Evolutionary conservation across 2,888 invertebrate species (phyloP), one percentile per base, ranked within the genome.

Genomic region (Megamerina dolium): DNA sequence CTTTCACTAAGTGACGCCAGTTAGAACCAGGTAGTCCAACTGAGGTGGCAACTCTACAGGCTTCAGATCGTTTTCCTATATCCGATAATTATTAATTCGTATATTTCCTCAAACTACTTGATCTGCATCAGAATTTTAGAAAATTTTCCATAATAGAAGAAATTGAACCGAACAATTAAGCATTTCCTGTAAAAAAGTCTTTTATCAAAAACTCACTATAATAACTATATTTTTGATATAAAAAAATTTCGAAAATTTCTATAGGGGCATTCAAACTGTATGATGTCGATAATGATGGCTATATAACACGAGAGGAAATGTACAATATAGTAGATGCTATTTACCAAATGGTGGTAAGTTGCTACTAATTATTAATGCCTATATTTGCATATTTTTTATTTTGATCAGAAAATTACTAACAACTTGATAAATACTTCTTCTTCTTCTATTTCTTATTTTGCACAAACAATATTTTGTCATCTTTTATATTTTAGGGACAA

Each of bases 281-380:
- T 72, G 93, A 93, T 72, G 88, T 92, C 49, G 92, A 93, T 75
- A 90, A 91, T 73, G 92, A 93, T 63, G 92, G 92, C 14, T 92
- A 85, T 71, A 93, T 93, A 66, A 93, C 92, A 41, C 76, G 91
- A 59, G 90, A 90, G 58, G 92, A 93, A 76, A 90, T 94, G 87
- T 87, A 92, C 70, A 90, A 91, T 74, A 94, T 94, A 66, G 93
- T 94, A 48, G 91, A 92, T 70, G 91, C 92, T 45, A 94, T 94
- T 64, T 93, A 93, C 74, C 91, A 92, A 74, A 92, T 92, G 94
- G 92, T 94, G 81, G 93, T 92, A 80, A 74, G 88, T 83, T 10
- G 9, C 17, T 10, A n/a, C n/a, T n/a, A n/a, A n/a, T n/a, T n/a
- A n/a, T 14, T 10, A 23, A 23, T 18, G 21, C 5, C 9, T 27